phyloP scores from a whole-genome alignment of 2,113 vertebrate genomes.

The Oreamnos americanus region DNA sequence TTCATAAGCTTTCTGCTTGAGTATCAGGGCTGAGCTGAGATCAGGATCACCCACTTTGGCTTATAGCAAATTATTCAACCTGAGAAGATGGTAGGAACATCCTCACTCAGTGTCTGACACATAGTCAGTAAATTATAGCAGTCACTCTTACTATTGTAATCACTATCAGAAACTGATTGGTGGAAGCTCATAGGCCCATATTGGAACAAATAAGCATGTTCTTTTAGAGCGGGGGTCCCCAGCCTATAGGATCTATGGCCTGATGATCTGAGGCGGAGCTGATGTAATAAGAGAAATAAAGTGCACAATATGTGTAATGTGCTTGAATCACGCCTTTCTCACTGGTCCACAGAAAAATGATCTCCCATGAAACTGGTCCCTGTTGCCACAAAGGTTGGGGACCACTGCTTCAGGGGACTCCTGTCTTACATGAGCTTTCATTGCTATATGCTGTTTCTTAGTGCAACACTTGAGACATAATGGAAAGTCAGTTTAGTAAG shows the following conservation, averaged over 20 bases:
- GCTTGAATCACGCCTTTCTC: not conserved
- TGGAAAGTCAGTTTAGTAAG: not conserved
- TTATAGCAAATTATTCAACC: not conserved
- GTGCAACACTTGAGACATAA: not conserved
- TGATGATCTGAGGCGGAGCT: not conserved
- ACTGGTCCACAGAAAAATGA: not conserved
- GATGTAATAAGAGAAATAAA: not conserved
- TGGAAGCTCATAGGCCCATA: not conserved
- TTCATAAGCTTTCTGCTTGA: not conserved
- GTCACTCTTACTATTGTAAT: not conserved
- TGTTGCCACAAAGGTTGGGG: not conserved
- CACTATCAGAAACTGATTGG: not conserved
- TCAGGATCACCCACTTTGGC: not conserved
- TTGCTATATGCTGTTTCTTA: not conserved
- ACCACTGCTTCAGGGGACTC: not conserved
- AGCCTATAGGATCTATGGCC: not conserved
- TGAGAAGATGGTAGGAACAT: not conserved
- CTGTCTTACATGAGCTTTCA: not conserved
- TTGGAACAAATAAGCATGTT: not conserved
- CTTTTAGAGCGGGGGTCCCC: not conserved
- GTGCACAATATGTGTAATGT: not conserved
- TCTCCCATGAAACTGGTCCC: not conserved
- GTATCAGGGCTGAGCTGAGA: not conserved
- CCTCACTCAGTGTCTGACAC: not conserved
- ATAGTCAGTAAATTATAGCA: not conserved